Evolutionary conservation across 1,140 invertebrate genomes (phyloP).

Genomic region (Brachionus manjavacas): DNA sequence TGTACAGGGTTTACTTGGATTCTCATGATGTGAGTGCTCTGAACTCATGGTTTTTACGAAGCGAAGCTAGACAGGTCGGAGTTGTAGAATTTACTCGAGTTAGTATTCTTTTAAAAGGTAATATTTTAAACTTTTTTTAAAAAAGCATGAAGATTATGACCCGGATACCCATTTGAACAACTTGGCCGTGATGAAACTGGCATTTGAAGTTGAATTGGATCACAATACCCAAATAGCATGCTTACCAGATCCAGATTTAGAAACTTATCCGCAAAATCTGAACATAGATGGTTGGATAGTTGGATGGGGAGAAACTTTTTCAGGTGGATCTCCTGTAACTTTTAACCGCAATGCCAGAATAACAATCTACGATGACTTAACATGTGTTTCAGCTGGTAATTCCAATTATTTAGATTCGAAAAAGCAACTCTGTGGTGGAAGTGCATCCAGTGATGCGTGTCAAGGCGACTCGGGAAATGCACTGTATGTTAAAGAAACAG

Average conservation of each 20-base stretch:
- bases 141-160: slow-evolving; percentile 15
- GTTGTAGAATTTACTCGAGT: slow-evolving; percentile 4
- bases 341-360: not conserved
- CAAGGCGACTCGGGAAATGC: not conserved
- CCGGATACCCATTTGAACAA: not conserved
- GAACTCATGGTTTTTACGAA: not conserved
- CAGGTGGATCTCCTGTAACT: not conserved
- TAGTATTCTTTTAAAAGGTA: not conserved
- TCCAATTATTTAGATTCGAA: not conserved
- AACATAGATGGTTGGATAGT: not conserved
- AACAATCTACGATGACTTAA: not conserved
- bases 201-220: not conserved
- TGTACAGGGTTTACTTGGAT: not conserved
- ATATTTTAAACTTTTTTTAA: not conserved
- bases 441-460: not conserved
- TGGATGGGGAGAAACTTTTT: not conserved
- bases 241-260: not conserved
- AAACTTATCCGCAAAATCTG: not conserved
- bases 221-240: slow-evolving; percentile 9
- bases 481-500: not conserved
- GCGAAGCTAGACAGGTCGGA: not conserved
- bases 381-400: not conserved
- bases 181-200: not conserved
- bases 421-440: not conserved
- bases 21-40: not conserved